Percentiles rank a stretch among this genome's conserved stretches.
Conservation (phyloP, 2,888 invertebrate genomes). For the Leptopilina drosophilae region DNA sequence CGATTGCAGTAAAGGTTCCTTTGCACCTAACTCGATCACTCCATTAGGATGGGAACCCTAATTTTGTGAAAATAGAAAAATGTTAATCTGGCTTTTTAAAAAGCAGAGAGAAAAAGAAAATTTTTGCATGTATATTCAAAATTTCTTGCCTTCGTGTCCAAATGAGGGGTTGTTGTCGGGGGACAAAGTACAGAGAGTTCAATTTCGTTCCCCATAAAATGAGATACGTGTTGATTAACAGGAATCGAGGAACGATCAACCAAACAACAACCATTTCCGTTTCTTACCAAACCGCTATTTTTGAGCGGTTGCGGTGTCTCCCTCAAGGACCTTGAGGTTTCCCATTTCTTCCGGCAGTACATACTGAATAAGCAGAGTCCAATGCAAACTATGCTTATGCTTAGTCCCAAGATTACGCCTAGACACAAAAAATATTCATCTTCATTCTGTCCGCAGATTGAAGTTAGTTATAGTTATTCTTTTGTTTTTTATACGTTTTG, state of each 20-base stretch:
- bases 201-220: slow-evolving; percentile 69
- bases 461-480: no score
- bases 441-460: no score
- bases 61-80: slow-evolving; percentile 10
- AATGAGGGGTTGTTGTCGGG: slow-evolving; percentile 73
- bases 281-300: slow-evolving; percentile 64
- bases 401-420: slow-evolving; percentile 76
- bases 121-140: neutral
- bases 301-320: slow-evolving; percentile 69
- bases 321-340: slow-evolving; percentile 66
- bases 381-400: slow-evolving; percentile 75
- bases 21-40: slow-evolving; percentile 77
- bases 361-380: slow-evolving; percentile 74
- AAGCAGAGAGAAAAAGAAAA: neutral
- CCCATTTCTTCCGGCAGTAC: slow-evolving; percentile 72
- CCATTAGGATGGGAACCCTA: slow-evolving; percentile 78
- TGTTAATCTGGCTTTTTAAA: neutral
- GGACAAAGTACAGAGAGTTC: slow-evolving; percentile 75
- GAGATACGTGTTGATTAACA: slow-evolving; percentile 65
- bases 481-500: no score
- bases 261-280: slow-evolving; percentile 70
- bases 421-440: slow-evolving; percentile 49
- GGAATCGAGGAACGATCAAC: slow-evolving; percentile 69
- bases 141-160: slow-evolving; percentile 80
- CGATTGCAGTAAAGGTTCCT: slow-evolving; percentile 75